Evolutionary conservation across 2,888 invertebrate species (phyloP), one percentile per base, ranked within the genome.

Genomic region (Crossocerus cetratus): DNA sequence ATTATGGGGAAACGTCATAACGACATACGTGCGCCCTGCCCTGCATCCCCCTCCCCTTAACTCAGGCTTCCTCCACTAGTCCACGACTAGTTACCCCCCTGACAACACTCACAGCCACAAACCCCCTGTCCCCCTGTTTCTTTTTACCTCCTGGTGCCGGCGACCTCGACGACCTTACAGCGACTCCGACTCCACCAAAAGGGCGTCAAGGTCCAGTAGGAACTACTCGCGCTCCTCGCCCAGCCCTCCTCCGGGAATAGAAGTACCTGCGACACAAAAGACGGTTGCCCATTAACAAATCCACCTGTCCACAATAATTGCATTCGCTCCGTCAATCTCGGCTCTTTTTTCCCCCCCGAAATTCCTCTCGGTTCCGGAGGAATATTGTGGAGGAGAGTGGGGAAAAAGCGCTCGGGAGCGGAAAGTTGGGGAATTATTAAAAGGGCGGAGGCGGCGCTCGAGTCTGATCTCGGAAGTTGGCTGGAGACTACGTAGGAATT

Each of bases 161-260:
- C 94, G 67, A 96, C 95, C 91, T 96, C 96, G 69, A 96, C 94
- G 81, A 97, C 95, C 91, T 95, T 96, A 91, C 96, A 96, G 62
- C 95, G 93, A 84, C 94, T 95, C 66, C 94, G 92, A 81, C 95
- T 95, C 96, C 96, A 97, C 96, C 96, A 96, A 87, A 95, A 94
- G 58, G 96, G 95, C 90, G 95, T 95, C 86, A 97, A 92, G 66
- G 96, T 95, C 96, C 96, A 96, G 91, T 96, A 96, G 66, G 96
- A 95, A 63, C 95, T 95, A 63, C 96, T 94, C 45, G 96, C 96
- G 84, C 95, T 96, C 82, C 96, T 93, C 76, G 96, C 96, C 96
- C 96, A 96, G 21, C 96, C 96, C 89, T 97, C 96, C 90, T 96
- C 96, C 2, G 96, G 96, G 89, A 96, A 96, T 86, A 97, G 92